Evolutionary conservation across 2,888 invertebrate species (phyloP).

Genomic region (Epinotia nisella): DNA sequence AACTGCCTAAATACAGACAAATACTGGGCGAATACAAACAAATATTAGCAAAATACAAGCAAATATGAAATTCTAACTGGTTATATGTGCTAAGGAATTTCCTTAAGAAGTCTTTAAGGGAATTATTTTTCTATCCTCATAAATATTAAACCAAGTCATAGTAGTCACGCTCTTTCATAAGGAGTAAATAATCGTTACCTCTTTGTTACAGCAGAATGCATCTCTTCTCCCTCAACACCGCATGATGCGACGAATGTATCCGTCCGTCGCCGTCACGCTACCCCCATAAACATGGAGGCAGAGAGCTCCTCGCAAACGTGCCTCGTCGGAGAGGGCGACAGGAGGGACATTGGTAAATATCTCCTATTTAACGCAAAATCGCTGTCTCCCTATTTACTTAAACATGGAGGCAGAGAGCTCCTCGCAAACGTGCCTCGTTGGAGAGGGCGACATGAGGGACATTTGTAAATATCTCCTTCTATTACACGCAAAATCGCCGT

Average conservation of each 20-base stretch:
- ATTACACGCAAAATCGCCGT: slow-evolving; percentile 47
- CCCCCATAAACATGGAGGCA: slow-evolving; percentile 55
- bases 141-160: too few species aligned
- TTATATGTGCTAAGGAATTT: not conserved
- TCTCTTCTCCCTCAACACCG: slow-evolving; percentile 51
- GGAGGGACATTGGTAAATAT: slow-evolving; percentile 24
- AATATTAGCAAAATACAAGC: too few species aligned
- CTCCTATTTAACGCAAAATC: not conserved
- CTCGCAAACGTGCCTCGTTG: too few species aligned
- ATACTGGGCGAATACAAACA: too few species aligned
- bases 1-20: not conserved
- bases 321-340: slow-evolving; percentile 53
- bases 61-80: not conserved
- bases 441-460: too few species aligned
- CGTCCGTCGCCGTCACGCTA: slow-evolving; percentile 46
- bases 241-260: slow-evolving; percentile 49
- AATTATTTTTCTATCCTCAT: too few species aligned
- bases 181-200: not conserved
- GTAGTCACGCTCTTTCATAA: too few species aligned
- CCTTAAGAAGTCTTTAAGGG: too few species aligned
- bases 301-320: slow-evolving; percentile 58
- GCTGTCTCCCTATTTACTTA: too few species aligned
- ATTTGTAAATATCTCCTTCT: too few species aligned
- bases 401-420: too few species aligned
- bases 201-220: slow-evolving; percentile 36